Conservation (phyloP, 1,140 invertebrate species). For the Aphaenogaster rudis region DNA sequence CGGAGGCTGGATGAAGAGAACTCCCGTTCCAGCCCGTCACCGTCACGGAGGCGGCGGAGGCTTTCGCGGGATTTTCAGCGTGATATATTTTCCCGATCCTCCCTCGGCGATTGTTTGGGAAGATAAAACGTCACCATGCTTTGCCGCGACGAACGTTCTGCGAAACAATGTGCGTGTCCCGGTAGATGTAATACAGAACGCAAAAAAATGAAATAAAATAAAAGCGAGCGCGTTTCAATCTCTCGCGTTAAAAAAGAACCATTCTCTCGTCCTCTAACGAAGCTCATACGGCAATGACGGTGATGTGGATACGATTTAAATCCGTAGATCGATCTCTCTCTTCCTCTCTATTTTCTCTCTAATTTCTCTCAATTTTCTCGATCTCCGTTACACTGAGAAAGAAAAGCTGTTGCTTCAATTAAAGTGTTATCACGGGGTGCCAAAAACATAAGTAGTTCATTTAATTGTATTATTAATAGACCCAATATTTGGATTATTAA, state of each 20-base stretch:
- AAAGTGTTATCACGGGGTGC: no score
- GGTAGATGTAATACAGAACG: neutral
- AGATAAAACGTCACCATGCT: constrained; percentile 18
- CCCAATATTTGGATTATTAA: no score
- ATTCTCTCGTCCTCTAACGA: neutral
- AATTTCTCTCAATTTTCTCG: no score
- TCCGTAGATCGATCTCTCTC: neutral
- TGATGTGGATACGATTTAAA: constrained; percentile 6
- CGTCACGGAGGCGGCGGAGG: neutral
- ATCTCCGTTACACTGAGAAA: neutral
- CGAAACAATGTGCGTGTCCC: neutral
- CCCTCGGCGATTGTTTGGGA: neutral
- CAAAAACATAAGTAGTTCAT: no score
- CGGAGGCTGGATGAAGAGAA: neutral
- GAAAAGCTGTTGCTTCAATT: no score
- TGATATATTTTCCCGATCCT: neutral
- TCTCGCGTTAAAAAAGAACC: neutral
- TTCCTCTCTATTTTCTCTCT: neutral
- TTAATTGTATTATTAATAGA: no score
- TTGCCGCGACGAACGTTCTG: neutral
- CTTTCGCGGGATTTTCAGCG: constrained; percentile 27
- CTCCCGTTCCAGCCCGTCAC: neutral
- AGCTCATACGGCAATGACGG: neutral
- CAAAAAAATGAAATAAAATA: neutral
- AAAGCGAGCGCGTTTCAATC: constrained; percentile 16